A percentile compares a stretch with the other conserved stretches of the same genome.
Evolutionary conservation across 2,113 vertebrate genomes (phyloP).

Genomic region (Anthoscopus minutus): DNA sequence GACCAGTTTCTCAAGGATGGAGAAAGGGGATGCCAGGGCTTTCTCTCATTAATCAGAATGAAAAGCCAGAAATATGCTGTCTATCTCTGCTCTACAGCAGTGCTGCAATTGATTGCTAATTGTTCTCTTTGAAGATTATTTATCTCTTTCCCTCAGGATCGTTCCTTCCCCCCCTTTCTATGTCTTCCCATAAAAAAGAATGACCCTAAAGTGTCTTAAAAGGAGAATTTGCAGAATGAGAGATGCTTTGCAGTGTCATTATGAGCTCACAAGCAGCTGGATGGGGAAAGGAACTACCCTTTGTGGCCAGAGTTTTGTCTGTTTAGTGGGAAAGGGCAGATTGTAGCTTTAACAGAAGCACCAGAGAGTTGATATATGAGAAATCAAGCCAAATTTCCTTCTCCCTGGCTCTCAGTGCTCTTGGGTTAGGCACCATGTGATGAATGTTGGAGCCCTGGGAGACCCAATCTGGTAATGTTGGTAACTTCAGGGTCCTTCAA

Average conservation of each 20-base stretch:
- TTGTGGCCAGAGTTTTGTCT: not conserved
- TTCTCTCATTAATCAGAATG: slow-evolving; percentile 44
- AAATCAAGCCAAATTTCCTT: not conserved
- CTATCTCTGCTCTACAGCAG: slow-evolving; percentile 11
- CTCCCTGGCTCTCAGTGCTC: not conserved
- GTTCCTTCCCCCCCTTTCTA: not conserved
- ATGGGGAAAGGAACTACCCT: not conserved
- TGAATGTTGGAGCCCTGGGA: not conserved
- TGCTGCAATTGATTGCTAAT: slow-evolving; percentile 46
- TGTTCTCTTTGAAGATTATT: slow-evolving; percentile 52
- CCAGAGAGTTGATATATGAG: not conserved
- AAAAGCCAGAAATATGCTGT: slow-evolving; percentile 33
- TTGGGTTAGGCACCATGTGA: not conserved
- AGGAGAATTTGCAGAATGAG: not conserved
- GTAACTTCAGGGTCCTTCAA: not conserved
- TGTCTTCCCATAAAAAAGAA: slow-evolving; percentile 22
- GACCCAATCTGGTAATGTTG: not conserved
- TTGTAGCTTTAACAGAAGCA: not conserved
- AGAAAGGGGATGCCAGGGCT: not conserved
- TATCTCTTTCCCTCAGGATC: slow-evolving; percentile 38
- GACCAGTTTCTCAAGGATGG: slow-evolving; percentile 5
- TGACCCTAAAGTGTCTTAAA: slow-evolving; percentile 40
- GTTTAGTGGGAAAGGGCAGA: not conserved
- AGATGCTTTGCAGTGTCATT: not conserved
- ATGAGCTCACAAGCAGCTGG: not conserved